Evolutionary conservation across 2,113 vertebrate species (phyloP).

Genomic region (Psilopsiagon aurifrons): DNA sequence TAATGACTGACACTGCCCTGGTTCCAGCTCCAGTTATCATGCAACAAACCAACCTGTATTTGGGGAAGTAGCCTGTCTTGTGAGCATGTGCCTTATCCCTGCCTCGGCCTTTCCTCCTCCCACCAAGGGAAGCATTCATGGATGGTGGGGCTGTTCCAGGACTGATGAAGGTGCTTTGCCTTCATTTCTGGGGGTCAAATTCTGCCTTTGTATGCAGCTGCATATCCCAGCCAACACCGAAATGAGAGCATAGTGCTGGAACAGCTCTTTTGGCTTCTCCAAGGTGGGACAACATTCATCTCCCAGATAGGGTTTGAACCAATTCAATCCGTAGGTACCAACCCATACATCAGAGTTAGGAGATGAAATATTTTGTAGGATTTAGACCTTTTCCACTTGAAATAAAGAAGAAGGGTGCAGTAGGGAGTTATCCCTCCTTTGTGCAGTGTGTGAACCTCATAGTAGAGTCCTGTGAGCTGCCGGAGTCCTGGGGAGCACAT

Average conservation of each 20-base stretch:
- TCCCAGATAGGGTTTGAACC: neutral
- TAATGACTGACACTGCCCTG: neutral
- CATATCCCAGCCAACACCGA: neutral
- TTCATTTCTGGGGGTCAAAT: neutral
- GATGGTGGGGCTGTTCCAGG: neutral
- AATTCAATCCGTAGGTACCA: neutral
- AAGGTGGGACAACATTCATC: neutral
- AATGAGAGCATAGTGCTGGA: neutral
- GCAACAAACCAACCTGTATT: neutral
- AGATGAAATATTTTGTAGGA: neutral
- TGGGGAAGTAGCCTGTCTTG: neutral
- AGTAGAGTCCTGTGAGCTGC: neutral
- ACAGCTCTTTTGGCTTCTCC: neutral
- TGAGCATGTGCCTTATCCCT: neutral
- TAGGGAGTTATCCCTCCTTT: neutral
- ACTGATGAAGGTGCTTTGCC: neutral
- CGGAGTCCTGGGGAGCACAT: neutral
- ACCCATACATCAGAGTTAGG: fast-evolving
- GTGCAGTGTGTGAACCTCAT: neutral
- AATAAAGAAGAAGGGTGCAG: neutral
- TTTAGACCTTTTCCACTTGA: neutral
- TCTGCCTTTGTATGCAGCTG: neutral
- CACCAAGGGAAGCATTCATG: neutral
- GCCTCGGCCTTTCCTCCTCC: neutral
- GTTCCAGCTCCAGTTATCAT: neutral